Evolutionary conservation across 2,113 vertebrate genomes (phyloP).

Genomic region (Cyanistes caeruleus): DNA sequence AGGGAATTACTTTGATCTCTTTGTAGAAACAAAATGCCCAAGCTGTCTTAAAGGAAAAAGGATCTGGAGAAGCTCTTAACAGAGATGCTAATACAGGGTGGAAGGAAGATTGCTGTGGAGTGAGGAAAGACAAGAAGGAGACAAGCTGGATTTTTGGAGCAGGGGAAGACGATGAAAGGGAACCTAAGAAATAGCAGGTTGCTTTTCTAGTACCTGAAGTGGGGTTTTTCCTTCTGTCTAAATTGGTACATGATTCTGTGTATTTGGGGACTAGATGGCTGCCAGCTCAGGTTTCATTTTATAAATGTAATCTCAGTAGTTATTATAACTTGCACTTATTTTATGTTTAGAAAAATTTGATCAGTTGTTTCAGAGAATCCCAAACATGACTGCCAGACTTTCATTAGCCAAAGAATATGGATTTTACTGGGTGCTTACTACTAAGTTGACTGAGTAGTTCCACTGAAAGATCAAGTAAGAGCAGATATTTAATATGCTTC

Average conservation of each 20-base stretch:
- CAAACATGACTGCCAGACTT: not conserved
- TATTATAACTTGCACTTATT: not conserved
- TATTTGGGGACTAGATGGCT: not conserved
- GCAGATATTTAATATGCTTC: slow-evolving; percentile 57
- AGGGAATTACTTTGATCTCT: not conserved
- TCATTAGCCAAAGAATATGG: slow-evolving; percentile 42
- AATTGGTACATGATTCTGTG: not conserved
- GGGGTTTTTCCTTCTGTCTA: not conserved
- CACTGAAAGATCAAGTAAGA: slow-evolving; percentile 60
- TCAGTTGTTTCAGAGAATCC: slow-evolving; percentile 7
- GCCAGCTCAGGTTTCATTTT: not conserved
- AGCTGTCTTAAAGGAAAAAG: not conserved
- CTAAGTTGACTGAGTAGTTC: slow-evolving; percentile 35
- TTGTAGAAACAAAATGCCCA: not conserved
- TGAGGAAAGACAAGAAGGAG: not conserved
- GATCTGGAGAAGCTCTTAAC: not conserved
- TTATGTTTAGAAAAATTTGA: not conserved
- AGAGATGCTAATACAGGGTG: not conserved
- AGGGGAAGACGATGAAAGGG: not conserved
- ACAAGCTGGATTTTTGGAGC: not conserved
- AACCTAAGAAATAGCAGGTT: not conserved
- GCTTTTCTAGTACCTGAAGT: not conserved
- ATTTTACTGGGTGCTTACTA: slow-evolving; percentile 68
- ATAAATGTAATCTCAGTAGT: not conserved
- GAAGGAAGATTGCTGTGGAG: not conserved